Evolutionary conservation across 2,888 invertebrate genomes (phyloP).

Genomic region (Acanthosoma haemorrhoidale): DNA sequence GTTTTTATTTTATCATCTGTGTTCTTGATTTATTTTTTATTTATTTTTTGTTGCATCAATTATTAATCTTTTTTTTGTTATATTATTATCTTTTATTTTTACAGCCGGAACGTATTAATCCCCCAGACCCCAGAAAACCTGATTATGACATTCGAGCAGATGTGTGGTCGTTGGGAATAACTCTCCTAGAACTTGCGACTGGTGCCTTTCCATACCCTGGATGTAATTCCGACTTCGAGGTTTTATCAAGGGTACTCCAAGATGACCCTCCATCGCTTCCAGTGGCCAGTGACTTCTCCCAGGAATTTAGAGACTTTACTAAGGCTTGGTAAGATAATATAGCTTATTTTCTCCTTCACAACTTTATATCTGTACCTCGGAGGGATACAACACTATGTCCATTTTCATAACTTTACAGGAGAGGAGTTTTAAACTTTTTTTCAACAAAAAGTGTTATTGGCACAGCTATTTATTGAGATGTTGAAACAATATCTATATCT

Average conservation of each 20-base stretch:
- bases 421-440: too few species aligned
- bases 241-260: conserved; percentile 83
- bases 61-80: not conserved
- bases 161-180: conserved; percentile 98
- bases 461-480: too few species aligned
- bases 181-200: conserved; percentile 94
- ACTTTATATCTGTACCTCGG: too few species aligned
- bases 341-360: too few species aligned
- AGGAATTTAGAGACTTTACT: conserved; percentile 86
- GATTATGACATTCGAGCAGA: conserved; percentile 99
- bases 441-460: too few species aligned
- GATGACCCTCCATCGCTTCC: conserved; percentile 86
- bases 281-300: conserved; percentile 67
- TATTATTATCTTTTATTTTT: conserved; percentile 40
- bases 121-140: conserved; percentile 83
- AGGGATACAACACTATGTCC: too few species aligned
- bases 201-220: conserved; percentile 91
- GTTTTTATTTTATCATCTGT: not conserved
- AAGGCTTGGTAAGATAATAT: conserved; percentile 69
- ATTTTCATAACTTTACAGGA: too few species aligned
- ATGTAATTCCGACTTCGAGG: conserved; percentile 97
- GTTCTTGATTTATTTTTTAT: not conserved
- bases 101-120: conserved; percentile 95
- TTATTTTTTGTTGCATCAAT: not conserved
- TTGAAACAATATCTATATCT: too few species aligned